Base-by-base conservation (phyloP, 2,113 vertebrate genomes). In the Panthera tigris region DNA sequence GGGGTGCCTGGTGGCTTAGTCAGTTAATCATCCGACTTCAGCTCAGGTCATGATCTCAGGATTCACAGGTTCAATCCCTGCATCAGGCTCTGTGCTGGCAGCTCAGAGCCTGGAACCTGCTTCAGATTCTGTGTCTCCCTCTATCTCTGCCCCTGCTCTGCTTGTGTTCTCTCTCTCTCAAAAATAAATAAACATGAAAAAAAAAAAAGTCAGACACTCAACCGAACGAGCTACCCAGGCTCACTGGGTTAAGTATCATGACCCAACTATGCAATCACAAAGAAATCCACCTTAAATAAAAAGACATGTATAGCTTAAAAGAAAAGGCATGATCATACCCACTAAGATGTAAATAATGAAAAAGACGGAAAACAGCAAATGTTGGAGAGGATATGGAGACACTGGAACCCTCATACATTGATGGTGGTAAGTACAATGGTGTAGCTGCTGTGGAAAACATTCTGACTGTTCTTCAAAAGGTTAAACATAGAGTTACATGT, bases 221-320 rank as follows among this genome's bases (percentile, higher is more conserved):
- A 76, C 14, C 14, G 2, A 76, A 27, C 48, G 73, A 48, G 73
- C 73, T 31, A 45, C 3, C 41, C 39, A 76, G 13, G 73, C 39
- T 1, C 25, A 74, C 0, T 87, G 13, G 16, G 91, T 74, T 80
- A 68, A 87, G 82, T 80, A 91, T 66, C 66, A 87, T 33, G 68
- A 88, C 68, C 14, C 33, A 50, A 76, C 55, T 39, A 88, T 68
- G 7, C 74, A n/a, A 66, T 78, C 71, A 71, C 2, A 2, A 76
- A 96, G 57, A 94, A 87, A 91, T 50, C 50, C 3, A 57, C 29
- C 50, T 91, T 57, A 74, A 86, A 94, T 74, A 29, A 82, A 74
- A 94, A 39, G 4, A 89, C 4, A 90, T 2, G 84, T 15, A 63
- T 29, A 45, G 8, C 8, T 80, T 92, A 81, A 68, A 76, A 79